Conservation (phyloP, 2,888 invertebrate species). For the Cephus pygmeus region DNA sequence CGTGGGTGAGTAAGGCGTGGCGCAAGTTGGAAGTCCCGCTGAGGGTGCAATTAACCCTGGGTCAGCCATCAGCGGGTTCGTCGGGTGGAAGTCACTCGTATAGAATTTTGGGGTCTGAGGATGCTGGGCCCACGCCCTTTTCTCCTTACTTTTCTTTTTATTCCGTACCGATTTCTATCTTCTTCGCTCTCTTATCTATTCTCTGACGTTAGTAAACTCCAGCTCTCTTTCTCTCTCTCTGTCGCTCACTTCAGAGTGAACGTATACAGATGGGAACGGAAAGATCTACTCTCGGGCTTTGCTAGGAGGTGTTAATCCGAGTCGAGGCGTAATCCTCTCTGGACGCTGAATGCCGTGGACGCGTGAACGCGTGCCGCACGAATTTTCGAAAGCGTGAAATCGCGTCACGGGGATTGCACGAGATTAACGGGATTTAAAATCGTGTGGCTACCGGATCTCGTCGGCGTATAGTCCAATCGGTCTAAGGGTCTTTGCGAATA, state of each 20-base stretch:
- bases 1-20: slow-evolving; percentile 7
- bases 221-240: too few species aligned
- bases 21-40: slow-evolving; percentile 38
- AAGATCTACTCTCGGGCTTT: background rate
- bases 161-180: background rate
- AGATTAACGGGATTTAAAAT: slow-evolving; percentile 58
- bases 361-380: slow-evolving; percentile 6
- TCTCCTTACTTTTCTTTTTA: background rate
- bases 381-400: slow-evolving; percentile 59
- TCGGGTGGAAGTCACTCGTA: background rate
- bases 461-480: too few species aligned
- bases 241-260: too few species aligned
- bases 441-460: slow-evolving; percentile 12
- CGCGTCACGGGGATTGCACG: slow-evolving; percentile 53
- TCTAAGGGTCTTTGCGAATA: too few species aligned
- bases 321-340: background rate
- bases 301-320: slow-evolving; percentile 5
- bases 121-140: background rate
- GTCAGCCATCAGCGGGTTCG: slow-evolving; percentile 39
- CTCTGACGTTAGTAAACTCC: too few species aligned
- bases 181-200: too few species aligned
- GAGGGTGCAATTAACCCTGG: slow-evolving; percentile 53
- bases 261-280: too few species aligned
- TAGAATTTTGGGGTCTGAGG: background rate
- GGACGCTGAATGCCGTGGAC: slow-evolving; percentile 1